These are phyloP conservation scores for Diplodus puntazzo DNA, from an alignment of 2,797 vertebrate genomes.

Conservation along the genomic window DNA sequence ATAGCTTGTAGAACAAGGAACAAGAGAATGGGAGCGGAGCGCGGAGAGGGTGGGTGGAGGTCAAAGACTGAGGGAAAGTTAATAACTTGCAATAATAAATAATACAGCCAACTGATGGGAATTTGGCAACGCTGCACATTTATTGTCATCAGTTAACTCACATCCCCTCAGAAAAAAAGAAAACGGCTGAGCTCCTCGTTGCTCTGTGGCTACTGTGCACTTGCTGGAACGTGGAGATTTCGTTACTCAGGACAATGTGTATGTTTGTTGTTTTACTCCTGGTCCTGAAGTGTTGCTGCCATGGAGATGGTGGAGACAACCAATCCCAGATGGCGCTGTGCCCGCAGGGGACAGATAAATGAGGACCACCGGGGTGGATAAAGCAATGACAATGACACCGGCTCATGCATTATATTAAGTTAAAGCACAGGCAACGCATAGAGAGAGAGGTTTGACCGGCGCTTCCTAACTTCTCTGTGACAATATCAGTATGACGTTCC, in stretches of 20 bases:
- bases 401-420: conserved; percentile 35
- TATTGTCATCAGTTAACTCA: conserved; percentile 65
- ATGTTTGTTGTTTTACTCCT: conserved; percentile 75
- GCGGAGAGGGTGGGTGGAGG: conserved; percentile 66
- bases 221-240: conserved; percentile 63
- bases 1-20: conserved; percentile 82
- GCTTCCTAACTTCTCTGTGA: conserved; percentile 8
- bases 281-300: conserved; percentile 70
- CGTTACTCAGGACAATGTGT: conserved; percentile 72
- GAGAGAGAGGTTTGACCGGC: conserved; percentile 10
- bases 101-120: conserved; percentile 78
- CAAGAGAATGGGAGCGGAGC: conserved; percentile 70
- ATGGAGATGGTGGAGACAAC: conserved; percentile 73
- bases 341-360: conserved; percentile 75
- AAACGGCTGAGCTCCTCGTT: conserved; percentile 27
- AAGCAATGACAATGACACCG: conserved; percentile 55
- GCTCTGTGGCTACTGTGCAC: conserved; percentile 68
- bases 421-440: conserved; percentile 14
- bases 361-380: conserved; percentile 75
- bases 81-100: conserved; percentile 86
- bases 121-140: conserved; percentile 75
- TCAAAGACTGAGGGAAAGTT: conserved; percentile 82
- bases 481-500: conserved; percentile 16
- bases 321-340: conserved; percentile 76
- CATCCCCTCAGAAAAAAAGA: conserved; percentile 31